Evolutionary conservation across 92 coral and sea anemone genomes (phyloP), one percentile per base, ranked within the genome.

Genomic region (Pocillopora meandrina): DNA sequence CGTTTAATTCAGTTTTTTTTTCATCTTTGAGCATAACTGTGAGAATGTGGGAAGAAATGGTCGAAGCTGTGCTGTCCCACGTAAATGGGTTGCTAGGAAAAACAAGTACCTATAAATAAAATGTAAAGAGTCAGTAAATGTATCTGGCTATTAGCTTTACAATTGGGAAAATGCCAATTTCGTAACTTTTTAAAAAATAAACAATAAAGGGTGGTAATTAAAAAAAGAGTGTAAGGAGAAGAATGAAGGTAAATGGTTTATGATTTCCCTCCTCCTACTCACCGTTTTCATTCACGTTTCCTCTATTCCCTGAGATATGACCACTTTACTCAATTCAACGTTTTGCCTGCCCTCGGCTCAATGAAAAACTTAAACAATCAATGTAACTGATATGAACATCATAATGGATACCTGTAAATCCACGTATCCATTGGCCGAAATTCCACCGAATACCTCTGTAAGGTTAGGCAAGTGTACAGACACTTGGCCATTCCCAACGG

Each of bases 31-130:
- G 79, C 18, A 79, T 35, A 75, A 86, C 74, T 16, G 56, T 68
- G 60, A 89, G 65, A 72, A 85, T 63, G 65, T 73, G 82, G 19
- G 89, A 85, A 56, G 85, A 63, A 49, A 89, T 64, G 31, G 36
- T 60, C 10, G 47, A 42, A 15, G 86, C 79, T 7, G 89, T 47
- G 61, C 35, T 61, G 76, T 89, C 86, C 89, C 89, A 89, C 6
- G 92, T 89, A 31, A 64, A 79, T 12, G 89, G 92, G 60, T 89
- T 89, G 18, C 47, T 78, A 3, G 42, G 19, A 33, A 89, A 89
- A 13, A 59, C 33, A 71, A 89, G 31, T 68, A 85, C 63, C 92
- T 89, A 71, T 2, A 55, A 59, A 61, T 9, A 69, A 75, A 82
- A n/a, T 19, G 72, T 35, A 63, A 63, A 12, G 21, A 69, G 12